Evolutionary conservation across 1,140 invertebrate genomes (phyloP), one percentile per base, ranked within the genome.

Genomic region (Solen grandis): DNA sequence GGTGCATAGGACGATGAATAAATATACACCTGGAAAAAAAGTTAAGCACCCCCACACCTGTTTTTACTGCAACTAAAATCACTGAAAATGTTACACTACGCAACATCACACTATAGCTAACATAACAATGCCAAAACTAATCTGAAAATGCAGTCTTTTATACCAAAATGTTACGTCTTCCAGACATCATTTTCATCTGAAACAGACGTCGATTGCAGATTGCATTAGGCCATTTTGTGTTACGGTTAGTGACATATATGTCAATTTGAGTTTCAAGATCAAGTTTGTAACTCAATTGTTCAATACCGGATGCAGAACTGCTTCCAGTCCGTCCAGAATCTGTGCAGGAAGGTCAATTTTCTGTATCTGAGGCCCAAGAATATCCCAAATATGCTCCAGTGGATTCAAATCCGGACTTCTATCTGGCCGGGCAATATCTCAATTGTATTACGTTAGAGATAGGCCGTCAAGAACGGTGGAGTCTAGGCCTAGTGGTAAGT

Each of bases 81-180:
- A n/a, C n/a, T n/a, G n/a, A n/a, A n/a, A n/a, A n/a, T n/a, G n/a
- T n/a, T n/a, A n/a, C n/a, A n/a, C n/a, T n/a, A n/a, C n/a, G n/a
- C n/a, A n/a, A n/a, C n/a, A n/a, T n/a, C n/a, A 55, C 5, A 55
- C 54, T 55, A 27, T 55, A 27, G n/a, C 54, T 55, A n/a, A 55
- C 54, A 55, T 55, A 55, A 55, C 54, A 55, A 55, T 8, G 54
- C 54, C n/a, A 8, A 5, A 55, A 55, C 54, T 55, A 27, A 55
- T 27, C 5, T 5, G 19, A 55, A 55, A 55, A 55, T 55, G 19
- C 19, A 19, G 5, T n/a, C n/a, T n/a, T n/a, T n/a, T n/a, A n/a
- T n/a, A n/a, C n/a, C n/a, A n/a, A n/a, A 8, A 19, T 55, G 5
- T 55, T 55, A 55, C 5, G n/a, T 55, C n/a, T 55, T 55, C 54